Conservation (phyloP, 2,113 vertebrate species). For the Dromaius novaehollandiae region DNA sequence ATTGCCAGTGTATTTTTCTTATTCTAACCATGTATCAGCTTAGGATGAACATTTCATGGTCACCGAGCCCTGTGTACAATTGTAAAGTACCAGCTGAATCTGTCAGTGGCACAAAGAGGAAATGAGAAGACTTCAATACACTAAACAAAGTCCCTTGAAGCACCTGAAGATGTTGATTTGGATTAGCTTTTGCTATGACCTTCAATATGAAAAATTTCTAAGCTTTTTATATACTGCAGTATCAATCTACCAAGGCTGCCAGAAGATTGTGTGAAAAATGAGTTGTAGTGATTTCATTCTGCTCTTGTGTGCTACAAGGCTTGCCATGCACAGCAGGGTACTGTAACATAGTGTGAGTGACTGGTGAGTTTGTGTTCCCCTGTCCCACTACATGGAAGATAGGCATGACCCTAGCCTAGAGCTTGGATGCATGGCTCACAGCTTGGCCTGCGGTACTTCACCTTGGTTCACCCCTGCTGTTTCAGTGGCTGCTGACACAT, state of each 20-base stretch:
- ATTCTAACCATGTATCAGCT: not conserved
- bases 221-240: not conserved
- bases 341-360: rapidly evolving
- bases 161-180: slow-evolving; percentile 32
- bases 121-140: slow-evolving; percentile 32
- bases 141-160: not conserved
- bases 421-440: rapidly evolving
- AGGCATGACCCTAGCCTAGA: not conserved
- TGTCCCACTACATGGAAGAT: not conserved
- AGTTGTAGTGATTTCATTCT: not conserved
- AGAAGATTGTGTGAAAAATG: not conserved
- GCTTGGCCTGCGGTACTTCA: not conserved
- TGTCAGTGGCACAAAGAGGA: slow-evolving; percentile 14
- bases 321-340: not conserved
- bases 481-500: not conserved
- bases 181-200: slow-evolving; percentile 32
- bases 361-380: not conserved
- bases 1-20: slow-evolving; percentile 54
- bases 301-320: not conserved
- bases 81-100: slow-evolving; percentile 10
- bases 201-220: not conserved
- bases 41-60: not conserved
- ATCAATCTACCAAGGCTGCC: not conserved
- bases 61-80: slow-evolving; percentile 21
- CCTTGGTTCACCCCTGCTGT: not conserved